Evolutionary conservation across 2,888 invertebrate species (phyloP).

Genomic region (Spisula solida): DNA sequence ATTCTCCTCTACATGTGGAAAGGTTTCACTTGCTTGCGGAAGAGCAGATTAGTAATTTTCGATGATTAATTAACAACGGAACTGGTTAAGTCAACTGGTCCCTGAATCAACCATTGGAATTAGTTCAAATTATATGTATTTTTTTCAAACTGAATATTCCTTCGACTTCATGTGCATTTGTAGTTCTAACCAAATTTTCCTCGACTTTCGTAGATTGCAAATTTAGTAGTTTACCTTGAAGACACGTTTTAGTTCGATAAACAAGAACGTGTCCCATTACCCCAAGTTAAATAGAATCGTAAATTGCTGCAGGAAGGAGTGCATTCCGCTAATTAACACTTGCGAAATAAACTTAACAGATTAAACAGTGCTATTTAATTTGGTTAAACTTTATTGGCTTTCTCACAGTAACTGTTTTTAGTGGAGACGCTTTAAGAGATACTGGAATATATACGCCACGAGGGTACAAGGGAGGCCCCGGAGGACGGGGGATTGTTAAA

Average conservation of each 20-base stretch:
- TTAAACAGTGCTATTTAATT: not conserved
- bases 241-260: conserved; percentile 4
- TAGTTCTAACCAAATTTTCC: not conserved
- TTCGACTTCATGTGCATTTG: not conserved
- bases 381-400: not conserved
- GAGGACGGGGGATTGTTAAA: not conserved
- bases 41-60: too few relatives aligned
- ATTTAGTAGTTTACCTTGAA: not conserved
- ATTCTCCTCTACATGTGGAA: too few relatives aligned
- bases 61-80: too few relatives aligned
- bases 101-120: too few relatives aligned
- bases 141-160: not conserved
- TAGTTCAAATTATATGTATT: too few relatives aligned
- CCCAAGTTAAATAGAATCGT: not conserved
- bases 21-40: too few relatives aligned
- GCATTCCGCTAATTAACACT: not conserved
- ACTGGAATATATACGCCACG: not conserved
- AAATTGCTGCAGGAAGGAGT: not conserved
- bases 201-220: not conserved
- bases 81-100: too few relatives aligned
- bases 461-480: not conserved
- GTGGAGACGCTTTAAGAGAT: not conserved
- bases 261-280: not conserved
- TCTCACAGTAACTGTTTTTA: not conserved
- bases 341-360: conserved; percentile 16